These are phyloP conservation scores for Coleophora flavipennella DNA, from an alignment of 2,888 invertebrate genomes.

Conservation along the genomic window DNA sequence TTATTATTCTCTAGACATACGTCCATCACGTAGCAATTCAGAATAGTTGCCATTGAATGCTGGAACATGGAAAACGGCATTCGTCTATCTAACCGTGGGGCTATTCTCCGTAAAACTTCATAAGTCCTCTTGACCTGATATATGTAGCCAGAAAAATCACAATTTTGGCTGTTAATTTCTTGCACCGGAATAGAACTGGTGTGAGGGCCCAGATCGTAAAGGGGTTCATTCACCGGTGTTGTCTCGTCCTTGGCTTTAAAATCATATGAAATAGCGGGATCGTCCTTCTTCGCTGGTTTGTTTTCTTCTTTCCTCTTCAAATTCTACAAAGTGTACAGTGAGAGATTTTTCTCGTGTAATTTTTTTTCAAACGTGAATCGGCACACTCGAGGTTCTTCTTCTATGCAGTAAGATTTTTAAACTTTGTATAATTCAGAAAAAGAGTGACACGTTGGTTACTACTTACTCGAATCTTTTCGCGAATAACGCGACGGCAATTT, in stretches of 20 bases:
- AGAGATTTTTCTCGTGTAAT: no score
- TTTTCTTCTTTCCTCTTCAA: no score
- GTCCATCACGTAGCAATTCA: constrained; percentile 16
- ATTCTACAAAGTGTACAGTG: no score
- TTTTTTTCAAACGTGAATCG: no score
- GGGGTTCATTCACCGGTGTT: constrained; percentile 18
- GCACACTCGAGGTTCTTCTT: no score
- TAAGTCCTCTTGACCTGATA: constrained; percentile 19
- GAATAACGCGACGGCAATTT: no score
- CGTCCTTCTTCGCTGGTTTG: no score
- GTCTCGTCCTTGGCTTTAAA: constrained; percentile 17
- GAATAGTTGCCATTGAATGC: constrained; percentile 17
- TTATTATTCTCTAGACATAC: constrained; percentile 15
- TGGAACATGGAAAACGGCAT: constrained; percentile 21
- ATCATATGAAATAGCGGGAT: background rate
- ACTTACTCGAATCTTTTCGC: no score
- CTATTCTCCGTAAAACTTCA: constrained; percentile 17
- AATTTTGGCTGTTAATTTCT: constrained; percentile 17
- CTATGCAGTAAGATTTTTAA: no score
- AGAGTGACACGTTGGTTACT: no score
- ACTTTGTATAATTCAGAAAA: no score
- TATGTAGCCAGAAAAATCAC: constrained; percentile 17
- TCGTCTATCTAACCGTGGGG: constrained; percentile 15
- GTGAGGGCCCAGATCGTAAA: constrained; percentile 23
- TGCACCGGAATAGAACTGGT: constrained; percentile 17